A percentile compares a stretch with the other conserved stretches of the same genome.
These are phyloP conservation scores for Trachythela sp. DNA, from an alignment of 64 coral and sea anemone species.

Conservation along the genomic window DNA sequence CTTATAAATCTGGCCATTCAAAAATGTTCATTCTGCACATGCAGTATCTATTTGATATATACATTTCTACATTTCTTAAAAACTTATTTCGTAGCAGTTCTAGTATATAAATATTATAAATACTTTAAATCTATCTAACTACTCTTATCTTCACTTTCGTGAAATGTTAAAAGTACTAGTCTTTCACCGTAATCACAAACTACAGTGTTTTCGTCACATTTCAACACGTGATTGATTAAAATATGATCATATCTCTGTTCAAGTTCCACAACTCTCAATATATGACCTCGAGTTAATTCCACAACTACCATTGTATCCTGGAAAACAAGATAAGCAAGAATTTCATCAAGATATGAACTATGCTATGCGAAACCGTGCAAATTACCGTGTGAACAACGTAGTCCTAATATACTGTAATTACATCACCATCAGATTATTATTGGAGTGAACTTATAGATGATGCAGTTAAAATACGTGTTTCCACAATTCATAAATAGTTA, in stretches of 20 bases:
- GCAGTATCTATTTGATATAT: too few species aligned
- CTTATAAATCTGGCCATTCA: too few species aligned
- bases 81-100: not conserved
- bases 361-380: too few species aligned
- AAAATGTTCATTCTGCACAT: too few species aligned
- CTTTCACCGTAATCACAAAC: not conserved
- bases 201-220: not conserved
- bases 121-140: not conserved
- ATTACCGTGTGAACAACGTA: too few species aligned
- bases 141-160: not conserved
- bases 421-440: not conserved
- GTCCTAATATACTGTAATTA: too few species aligned
- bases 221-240: not conserved
- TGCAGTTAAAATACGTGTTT: too few species aligned
- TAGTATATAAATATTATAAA: constrained; percentile 16
- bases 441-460: too few species aligned
- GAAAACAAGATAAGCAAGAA: not conserved
- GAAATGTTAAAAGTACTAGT: not conserved
- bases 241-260: not conserved
- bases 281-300: not conserved
- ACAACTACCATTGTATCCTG: not conserved
- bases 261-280: not conserved
- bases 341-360: not conserved
- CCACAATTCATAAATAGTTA: too few species aligned
- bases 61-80: not conserved